Base-by-base conservation (phyloP, 2,113 vertebrate species). In the Leucopternis melanops region DNA sequence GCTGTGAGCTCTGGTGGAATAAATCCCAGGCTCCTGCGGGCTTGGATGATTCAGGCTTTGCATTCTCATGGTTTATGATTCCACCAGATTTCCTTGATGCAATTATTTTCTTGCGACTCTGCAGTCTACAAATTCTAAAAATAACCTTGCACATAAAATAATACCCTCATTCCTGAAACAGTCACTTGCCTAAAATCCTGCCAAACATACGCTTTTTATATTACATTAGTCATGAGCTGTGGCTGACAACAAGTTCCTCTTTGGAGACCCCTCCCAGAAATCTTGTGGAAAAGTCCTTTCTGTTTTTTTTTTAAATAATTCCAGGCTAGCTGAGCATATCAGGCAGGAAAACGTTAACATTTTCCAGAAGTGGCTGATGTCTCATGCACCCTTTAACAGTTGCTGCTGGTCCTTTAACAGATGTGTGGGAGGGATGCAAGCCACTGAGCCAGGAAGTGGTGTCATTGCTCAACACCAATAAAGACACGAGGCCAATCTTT, bases 331-430 rank as follows among this genome's bases (percentile, higher is more conserved):
- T 67, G 67, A 93, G 90, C 50, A 1, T 96, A 95, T 97, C 79
- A 93, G 88, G 54, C 93, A 97, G 97, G 97, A 97, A 98, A 97
- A 96, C 5, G 7, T 92, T 97, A 97, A 98, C 88, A 92, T 97
- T 98, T 98, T 98, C 98, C 98, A 98, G 85, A 93, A 95, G 88
- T 42, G 42, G 81, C 72, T 74, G 19, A 74, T 38, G 83, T 81
- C 69, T 92, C 86, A 91, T 86, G 83, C 69, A 93, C 27, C 81
- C 92, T 91, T 67, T 84, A 88, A 80, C 81, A 94, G 66, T 98
- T 94, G 81, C 78, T 81, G 45, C 57, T 66, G 65, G 19, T 90
- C 73, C 70, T 79, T 92, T 72, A 94, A 85, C 86, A 79, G 66
- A 65, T 22, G 62, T 55, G 59, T 85, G 86, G 95, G 92, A 97